Evolutionary conservation across 2,797 vertebrate genomes (phyloP).

Genomic region (Leucoraja ocellata): DNA sequence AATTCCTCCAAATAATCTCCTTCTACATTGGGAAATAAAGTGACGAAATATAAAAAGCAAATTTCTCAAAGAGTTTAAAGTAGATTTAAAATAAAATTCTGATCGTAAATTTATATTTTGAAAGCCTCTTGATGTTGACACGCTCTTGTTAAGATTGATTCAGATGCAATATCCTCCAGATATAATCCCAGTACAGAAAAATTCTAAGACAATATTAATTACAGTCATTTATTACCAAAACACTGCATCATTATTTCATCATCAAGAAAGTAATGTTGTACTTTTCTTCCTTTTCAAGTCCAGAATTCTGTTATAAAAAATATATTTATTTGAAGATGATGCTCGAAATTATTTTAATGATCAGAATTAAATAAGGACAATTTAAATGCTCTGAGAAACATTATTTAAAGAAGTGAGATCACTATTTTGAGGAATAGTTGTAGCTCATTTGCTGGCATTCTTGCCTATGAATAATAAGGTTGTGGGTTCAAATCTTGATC

Average conservation of each 20-base stretch:
- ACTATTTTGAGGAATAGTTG: too few species aligned
- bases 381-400: background rate
- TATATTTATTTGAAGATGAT: background rate
- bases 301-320: background rate
- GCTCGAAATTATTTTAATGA: background rate
- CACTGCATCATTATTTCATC: background rate
- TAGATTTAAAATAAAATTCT: background rate
- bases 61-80: background rate
- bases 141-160: background rate
- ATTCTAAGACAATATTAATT: background rate
- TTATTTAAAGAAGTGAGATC: background rate
- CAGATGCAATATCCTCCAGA: background rate
- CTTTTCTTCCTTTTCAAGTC: background rate
- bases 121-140: background rate
- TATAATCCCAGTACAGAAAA: background rate
- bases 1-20: conserved; percentile 1
- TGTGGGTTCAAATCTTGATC: background rate
- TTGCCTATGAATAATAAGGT: background rate
- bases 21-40: background rate
- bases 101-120: background rate
- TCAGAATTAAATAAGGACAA: background rate
- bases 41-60: background rate
- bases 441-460: background rate
- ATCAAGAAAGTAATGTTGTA: background rate
- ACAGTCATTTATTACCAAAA: background rate